A percentile compares a stretch with the other conserved stretches of the same genome.
Conservation (phyloP, 2,113 vertebrate species). For the Brienomyrus longianalis region DNA sequence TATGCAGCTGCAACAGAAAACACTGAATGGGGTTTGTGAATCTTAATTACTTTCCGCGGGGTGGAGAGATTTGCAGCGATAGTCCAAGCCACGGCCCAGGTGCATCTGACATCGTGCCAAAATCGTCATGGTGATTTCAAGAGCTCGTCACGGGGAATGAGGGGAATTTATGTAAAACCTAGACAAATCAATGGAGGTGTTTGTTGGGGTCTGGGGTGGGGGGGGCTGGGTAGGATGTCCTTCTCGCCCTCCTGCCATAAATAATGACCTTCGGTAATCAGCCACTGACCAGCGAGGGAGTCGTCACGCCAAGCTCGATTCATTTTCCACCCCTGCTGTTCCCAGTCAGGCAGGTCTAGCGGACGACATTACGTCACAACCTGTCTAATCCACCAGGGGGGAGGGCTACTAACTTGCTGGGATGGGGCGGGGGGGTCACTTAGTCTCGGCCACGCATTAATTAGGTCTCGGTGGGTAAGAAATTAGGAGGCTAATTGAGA, state of each 20-base stretch:
- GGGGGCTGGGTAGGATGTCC: not conserved
- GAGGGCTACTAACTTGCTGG: not conserved
- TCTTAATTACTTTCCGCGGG: not conserved
- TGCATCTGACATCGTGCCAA: not conserved
- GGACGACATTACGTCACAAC: not conserved
- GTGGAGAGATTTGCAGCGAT: not conserved
- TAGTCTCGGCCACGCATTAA: not conserved
- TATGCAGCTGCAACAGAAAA: not conserved
- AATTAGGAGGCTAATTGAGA: not conserved
- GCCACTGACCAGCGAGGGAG: not conserved
- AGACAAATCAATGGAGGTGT: not conserved
- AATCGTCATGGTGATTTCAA: not conserved
- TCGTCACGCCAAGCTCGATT: not conserved
- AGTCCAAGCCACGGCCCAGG: not conserved
- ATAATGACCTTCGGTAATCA: not conserved
- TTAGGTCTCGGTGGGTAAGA: not conserved
- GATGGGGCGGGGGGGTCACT: not conserved
- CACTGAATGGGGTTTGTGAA: not conserved
- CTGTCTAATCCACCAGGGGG: not conserved
- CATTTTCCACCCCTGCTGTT: not conserved
- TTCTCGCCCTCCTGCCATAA: not conserved
- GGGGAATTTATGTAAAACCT: not conserved
- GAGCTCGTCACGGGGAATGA: not conserved
- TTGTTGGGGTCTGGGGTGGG: not conserved
- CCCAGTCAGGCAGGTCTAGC: not conserved